Evolutionary conservation across 1,140 invertebrate genomes (phyloP).

Genomic region (Diprion similis): DNA sequence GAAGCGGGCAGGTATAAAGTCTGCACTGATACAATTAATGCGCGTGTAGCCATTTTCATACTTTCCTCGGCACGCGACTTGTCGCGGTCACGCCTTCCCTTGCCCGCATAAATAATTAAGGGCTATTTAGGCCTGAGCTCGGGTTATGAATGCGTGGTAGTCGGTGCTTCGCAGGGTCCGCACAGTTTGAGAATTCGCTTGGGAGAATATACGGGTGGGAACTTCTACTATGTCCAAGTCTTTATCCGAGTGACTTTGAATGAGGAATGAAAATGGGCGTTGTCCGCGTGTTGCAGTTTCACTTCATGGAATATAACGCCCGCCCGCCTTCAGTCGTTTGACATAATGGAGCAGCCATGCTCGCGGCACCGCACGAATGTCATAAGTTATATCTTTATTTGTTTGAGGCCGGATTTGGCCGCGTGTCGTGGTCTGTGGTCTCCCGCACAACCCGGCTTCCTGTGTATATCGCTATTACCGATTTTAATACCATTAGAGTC

Average conservation of each 20-base stretch:
- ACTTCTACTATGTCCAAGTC: neutral
- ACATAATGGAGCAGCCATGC: neutral
- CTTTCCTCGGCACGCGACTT: neutral
- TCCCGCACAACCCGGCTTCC: no score
- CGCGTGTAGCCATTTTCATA: no score
- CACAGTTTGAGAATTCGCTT: neutral
- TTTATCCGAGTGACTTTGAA: neutral
- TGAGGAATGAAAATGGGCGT: neutral
- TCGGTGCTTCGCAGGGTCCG: neutral
- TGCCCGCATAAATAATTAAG: neutral
- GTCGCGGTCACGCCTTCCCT: neutral
- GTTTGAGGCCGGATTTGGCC: neutral
- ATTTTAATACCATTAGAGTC: no score
- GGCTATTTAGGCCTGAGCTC: neutral
- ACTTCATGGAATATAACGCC: neutral
- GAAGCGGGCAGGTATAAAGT: no score
- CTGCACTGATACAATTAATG: no score
- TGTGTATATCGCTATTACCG: no score
- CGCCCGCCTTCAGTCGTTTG: no score
- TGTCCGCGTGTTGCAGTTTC: neutral
- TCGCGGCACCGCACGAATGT: neutral
- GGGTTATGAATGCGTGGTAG: neutral
- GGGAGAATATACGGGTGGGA: neutral
- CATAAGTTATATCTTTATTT: slow-evolving; percentile 4
- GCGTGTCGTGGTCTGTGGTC: no score